Percentiles rank a stretch among this genome's conserved stretches.
Conservation (phyloP, 2,888 invertebrate genomes). For the Pollenia labialis region DNA sequence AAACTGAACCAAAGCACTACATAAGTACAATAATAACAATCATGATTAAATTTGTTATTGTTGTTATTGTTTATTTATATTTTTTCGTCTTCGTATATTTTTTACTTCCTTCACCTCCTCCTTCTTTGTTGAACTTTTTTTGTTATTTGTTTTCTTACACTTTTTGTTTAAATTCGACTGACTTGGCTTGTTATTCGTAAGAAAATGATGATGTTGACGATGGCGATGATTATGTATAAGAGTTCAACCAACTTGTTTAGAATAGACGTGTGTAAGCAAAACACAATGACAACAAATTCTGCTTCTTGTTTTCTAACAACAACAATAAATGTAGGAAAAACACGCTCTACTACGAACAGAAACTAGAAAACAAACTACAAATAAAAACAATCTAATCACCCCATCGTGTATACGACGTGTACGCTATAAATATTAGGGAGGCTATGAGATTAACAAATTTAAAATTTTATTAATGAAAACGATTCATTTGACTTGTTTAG, state of each 20-base stretch:
- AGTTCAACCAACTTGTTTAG: conserved; percentile 82
- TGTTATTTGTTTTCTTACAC: conserved; percentile 47
- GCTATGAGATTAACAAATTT: background rate
- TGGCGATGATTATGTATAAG: conserved; percentile 69
- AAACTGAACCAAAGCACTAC: conserved; percentile 49
- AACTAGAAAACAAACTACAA: conserved; percentile 63
- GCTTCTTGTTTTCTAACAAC: conserved; percentile 56
- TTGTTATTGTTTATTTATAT: conserved; percentile 51
- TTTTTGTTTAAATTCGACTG: conserved; percentile 24
- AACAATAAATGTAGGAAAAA: conserved; percentile 29
- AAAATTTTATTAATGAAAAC: no score
- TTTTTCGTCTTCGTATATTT: conserved; percentile 39
- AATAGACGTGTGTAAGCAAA: conserved; percentile 76
- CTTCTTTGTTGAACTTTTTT: conserved; percentile 18
- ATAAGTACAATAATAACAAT: conserved; percentile 51
- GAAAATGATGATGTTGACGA: conserved; percentile 27
- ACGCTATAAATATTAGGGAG: conserved; percentile 7
- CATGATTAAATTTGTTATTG: conserved; percentile 64
- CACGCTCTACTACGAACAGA: conserved; percentile 49
- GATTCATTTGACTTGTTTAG: no score
- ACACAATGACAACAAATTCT: conserved; percentile 61
- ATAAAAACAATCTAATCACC: conserved; percentile 52
- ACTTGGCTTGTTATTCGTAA: conserved; percentile 20
- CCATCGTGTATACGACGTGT: conserved; percentile 17
- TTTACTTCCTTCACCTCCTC: conserved; percentile 22